Evolutionary conservation across 2,113 vertebrate genomes (phyloP), one percentile per base, ranked within the genome.

Genomic region (Cebidichthys violaceus): DNA sequence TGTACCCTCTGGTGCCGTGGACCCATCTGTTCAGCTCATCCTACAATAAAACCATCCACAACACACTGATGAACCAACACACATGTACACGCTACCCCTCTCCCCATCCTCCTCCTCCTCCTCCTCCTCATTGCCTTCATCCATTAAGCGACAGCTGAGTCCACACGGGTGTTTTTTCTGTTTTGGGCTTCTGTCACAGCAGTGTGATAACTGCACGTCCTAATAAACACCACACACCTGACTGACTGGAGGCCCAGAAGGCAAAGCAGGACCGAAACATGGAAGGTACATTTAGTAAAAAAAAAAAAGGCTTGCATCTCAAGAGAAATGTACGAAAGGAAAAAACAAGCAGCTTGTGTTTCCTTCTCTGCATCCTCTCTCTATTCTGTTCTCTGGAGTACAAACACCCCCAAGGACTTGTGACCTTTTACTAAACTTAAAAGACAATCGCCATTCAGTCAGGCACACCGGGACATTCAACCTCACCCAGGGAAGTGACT

Each of bases 1-100:
- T 71, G 74, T 71, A 70, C 78, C 89, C 82, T 70, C 41, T 68
- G 74, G 82, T 90, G 74, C 83, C 20, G 6, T 83, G 83, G 79
- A 89, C 83, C 92, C 93, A 93, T 94, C 93, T 94, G 92, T 79
- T 90, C 82, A 68, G 75, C 65, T 67, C 67, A 75, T 45, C 54
- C 74, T 59, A 72, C 74, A 67, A 67, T 60, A 72, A 87, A 62
- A 50, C 37, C 55, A 1, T 74, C 67, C 62, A 70, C 61, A 76
- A 85, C 75, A 84, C 88, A 76, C 66, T 11, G 61, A 68, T 47
- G 45, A 37, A 78, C 24, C 68, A 15, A 70, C 50, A 79, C 33
- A 54, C 74, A 72, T 61, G 43, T 59, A 78, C 54, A 61, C 31
- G 39, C 47, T 2, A 0, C 4, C n/a, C 9, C 7, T 43, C 41